Evolutionary conservation across 2,113 vertebrate species (phyloP), one percentile per base, ranked within the genome.

Genomic region (Xiphophorus couchianus): DNA sequence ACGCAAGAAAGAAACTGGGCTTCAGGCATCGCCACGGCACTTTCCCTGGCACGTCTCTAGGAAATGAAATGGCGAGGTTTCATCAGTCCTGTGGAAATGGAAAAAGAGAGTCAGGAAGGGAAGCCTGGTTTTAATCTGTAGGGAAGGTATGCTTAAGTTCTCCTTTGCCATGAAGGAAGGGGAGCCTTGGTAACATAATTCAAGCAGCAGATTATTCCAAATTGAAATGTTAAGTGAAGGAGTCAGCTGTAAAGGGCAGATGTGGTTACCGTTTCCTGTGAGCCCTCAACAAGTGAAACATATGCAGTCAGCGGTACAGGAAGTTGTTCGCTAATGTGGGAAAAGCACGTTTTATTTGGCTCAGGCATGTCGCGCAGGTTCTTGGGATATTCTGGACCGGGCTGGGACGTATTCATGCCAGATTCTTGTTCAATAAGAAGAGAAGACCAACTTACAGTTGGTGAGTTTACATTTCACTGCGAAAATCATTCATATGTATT

Each of bases 31-130:
- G 77, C 79, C 66, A 9, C 74, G 51, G 73, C 74, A 64, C 71
- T 83, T 67, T 66, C 86, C 63, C 86, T 90, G 85, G 83, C 82
- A 84, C 74, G 33, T 81, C 86, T 86, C 70, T 64, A 75, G 86
- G 84, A 93, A 91, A 85, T 83, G 76, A 89, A 89, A 77, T 66
- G 74, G 68, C 70, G 69, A 84, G 51, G 85, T 85, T 86, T 86
- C 91, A 88, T 93, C 80, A 90, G 79, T 90, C 71, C 67, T 76
- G 51, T 87, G 69, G 78, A 83, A 89, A 81, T 80, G 83, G 87
- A 87, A 91, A 85, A 85, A 72, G 61, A 25, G 65, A 81, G 73
- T 86, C 81, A 81, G 67, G 51, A 58, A 72, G 69, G 51, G 72
- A 85, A 76, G 79, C 78, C 76, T 90, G 84, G 72, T 81, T 77